A percentile compares a stretch with the other conserved stretches of the same genome.
phyloP scores from a whole-genome alignment of 64 coral and sea anemone genomes.

The Pocillopora verrucosa region DNA sequence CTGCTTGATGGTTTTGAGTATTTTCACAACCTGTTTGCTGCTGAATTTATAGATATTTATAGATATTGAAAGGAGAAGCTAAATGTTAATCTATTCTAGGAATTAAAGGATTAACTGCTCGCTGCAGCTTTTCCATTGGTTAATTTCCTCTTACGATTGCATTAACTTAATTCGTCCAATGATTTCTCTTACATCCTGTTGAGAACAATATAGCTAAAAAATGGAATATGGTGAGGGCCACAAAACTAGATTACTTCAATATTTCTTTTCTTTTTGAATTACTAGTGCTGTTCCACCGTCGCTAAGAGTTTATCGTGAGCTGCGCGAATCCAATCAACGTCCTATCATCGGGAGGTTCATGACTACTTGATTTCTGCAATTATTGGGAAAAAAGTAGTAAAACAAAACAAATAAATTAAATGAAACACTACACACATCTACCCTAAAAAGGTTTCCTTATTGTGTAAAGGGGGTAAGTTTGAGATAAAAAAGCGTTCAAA shows the following conservation, averaged over 20 bases:
- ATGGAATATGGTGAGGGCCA: not conserved
- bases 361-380: constrained; percentile 54
- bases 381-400: not conserved
- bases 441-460: too few species aligned
- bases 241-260: not conserved
- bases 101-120: too few species aligned
- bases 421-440: too few species aligned
- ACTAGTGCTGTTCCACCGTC: not conserved
- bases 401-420: too few species aligned
- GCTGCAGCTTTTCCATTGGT: not conserved
- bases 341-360: constrained; percentile 56
- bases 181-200: not conserved
- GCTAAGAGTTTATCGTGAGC: constrained; percentile 71
- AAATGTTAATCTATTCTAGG: too few species aligned
- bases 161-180: not conserved
- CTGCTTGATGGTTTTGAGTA: too few species aligned
- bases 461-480: too few species aligned
- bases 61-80: too few species aligned
- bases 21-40: too few species aligned
- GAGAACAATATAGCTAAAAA: not conserved
- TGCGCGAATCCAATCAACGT: constrained; percentile 80
- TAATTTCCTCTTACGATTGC: not conserved
- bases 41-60: too few species aligned
- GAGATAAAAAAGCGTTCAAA: too few species aligned
- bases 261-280: not conserved